phyloP scores from a whole-genome alignment of 1,140 invertebrate genomes.

The Oryctes rhinoceros region DNA sequence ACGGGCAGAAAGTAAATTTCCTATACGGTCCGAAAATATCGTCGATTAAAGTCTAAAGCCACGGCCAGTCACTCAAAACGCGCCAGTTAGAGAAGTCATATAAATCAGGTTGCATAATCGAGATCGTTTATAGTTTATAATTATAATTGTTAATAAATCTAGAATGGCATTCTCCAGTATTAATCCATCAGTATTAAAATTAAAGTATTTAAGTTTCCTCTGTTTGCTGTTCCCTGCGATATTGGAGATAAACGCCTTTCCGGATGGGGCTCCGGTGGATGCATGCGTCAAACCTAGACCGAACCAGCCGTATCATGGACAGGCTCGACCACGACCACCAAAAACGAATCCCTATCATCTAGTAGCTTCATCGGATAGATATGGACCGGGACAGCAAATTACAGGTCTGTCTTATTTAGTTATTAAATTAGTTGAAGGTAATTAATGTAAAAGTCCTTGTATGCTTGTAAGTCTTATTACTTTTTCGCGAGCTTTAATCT shows the following conservation, averaged over 20 bases:
- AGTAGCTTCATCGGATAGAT: conserved; percentile 68
- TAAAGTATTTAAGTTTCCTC: background rate
- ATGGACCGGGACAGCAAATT: conserved; percentile 72
- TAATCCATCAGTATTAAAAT: no score
- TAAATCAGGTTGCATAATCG: no score
- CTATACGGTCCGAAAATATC: no score
- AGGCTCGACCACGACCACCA: conserved; percentile 69
- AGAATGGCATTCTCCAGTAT: no score
- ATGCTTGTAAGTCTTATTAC: background rate
- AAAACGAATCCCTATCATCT: conserved; percentile 72
- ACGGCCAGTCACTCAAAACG: no score
- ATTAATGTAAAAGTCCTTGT: background rate
- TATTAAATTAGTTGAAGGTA: no score
- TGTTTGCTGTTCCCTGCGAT: background rate
- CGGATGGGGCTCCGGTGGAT: conserved; percentile 80
- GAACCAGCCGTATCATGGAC: conserved; percentile 79
- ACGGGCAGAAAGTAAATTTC: no score
- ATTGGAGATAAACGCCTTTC: conserved; percentile 63
- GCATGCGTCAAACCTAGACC: conserved; percentile 76
- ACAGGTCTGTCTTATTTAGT: conserved; percentile 62
- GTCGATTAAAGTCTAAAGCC: no score
- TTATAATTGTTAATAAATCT: no score
- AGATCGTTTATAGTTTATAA: no score
- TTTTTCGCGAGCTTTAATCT: no score
- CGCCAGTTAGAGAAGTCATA: no score